Evolutionary conservation across 1,140 invertebrate genomes (phyloP).

Genomic region (Listronotus bonariensis): DNA sequence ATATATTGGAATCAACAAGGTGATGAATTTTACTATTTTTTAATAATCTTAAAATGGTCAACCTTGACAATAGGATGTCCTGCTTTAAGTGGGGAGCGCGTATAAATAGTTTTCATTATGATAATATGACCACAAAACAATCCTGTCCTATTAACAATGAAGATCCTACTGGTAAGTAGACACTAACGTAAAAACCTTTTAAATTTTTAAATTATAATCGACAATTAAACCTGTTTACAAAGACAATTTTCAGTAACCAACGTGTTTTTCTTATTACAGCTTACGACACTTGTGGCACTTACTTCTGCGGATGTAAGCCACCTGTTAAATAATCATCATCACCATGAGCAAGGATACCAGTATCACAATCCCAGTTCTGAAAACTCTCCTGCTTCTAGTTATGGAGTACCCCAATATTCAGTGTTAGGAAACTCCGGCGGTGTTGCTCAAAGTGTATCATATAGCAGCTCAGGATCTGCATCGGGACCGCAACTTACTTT

Average conservation of each 20-base stretch:
- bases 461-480: not conserved
- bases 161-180: constrained; percentile 34
- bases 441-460: not conserved
- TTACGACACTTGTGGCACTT: constrained; percentile 7
- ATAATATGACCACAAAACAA: constrained; percentile 16
- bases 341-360: constrained; percentile 9
- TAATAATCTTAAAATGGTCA: constrained; percentile 24
- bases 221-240: no score
- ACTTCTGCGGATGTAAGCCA: constrained; percentile 28
- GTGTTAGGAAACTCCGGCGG: constrained; percentile 11
- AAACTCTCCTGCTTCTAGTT: constrained; percentile 15
- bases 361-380: constrained; percentile 11
- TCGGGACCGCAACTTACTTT: constrained; percentile 3
- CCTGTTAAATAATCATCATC: constrained; percentile 12
- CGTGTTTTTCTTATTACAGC: constrained; percentile 15
- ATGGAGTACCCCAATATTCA: constrained; percentile 23
- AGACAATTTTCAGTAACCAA: not conserved
- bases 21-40: constrained; percentile 34
- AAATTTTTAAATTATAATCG: no score
- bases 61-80: constrained; percentile 39
- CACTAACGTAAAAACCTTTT: not conserved
- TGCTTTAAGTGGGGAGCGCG: constrained; percentile 23
- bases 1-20: constrained; percentile 15
- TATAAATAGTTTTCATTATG: constrained; percentile 38
- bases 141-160: constrained; percentile 17